A percentile compares a stretch with the other conserved stretches of the same genome.
These are phyloP conservation scores for cat (Felis catus) DNA, from an alignment of 2,113 vertebrate genomes.

Conservation along the genomic window F.catus_Fca126_mat1.0 CM031421.1:23922501-23923000, in stretches of 20 bases:
- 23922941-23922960: background rate
- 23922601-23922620: constrained; percentile 84
- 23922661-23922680: constrained; percentile 83
- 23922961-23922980: background rate
- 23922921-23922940: background rate
- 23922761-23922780: constrained; percentile 78
- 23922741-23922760: constrained; percentile 80
- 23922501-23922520: constrained; percentile 54
- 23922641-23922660: constrained; percentile 85
- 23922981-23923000: background rate
- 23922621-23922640: constrained; percentile 82
- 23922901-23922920: background rate
- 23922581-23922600: constrained; percentile 78
- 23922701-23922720: constrained; percentile 82
- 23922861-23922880: constrained; percentile 29
- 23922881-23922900: constrained; percentile 35
- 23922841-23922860: background rate
- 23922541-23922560: constrained; percentile 72
- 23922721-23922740: constrained; percentile 86
- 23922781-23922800: constrained; percentile 76
- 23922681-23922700: constrained; percentile 82
- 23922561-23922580: constrained; percentile 80
- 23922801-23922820: constrained; percentile 65
- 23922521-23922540: background rate
- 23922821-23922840: constrained; percentile 29